Percentiles rank a stretch among this genome's conserved stretches.
Evolutionary conservation across 2,797 vertebrate genomes (phyloP).

Genomic region (Rhinogobio ventralis): DNA sequence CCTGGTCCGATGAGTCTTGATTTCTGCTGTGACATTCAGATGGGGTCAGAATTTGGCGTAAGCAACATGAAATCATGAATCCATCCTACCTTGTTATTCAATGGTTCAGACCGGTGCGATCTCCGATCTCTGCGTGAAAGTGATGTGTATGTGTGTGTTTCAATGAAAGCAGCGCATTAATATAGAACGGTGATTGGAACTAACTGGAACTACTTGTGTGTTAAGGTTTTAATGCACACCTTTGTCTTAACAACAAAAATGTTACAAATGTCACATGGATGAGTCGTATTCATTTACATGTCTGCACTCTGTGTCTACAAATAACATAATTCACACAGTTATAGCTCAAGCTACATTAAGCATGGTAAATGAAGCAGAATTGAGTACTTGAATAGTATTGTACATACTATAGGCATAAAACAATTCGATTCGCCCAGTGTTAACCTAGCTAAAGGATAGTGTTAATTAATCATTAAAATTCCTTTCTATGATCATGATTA

Average conservation of each 20-base stretch:
- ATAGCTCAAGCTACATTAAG: background rate
- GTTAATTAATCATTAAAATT: background rate
- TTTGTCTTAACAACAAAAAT: background rate
- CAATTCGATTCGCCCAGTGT: background rate
- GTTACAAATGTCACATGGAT: background rate
- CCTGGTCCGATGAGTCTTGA: background rate
- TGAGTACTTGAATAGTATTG: background rate
- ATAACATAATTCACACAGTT: background rate
- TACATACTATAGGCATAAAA: background rate
- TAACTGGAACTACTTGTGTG: no score
- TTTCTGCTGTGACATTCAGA: background rate
- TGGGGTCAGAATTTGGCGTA: slow-evolving; percentile 51
- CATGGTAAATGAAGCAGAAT: background rate
- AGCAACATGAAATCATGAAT: slow-evolving; percentile 53
- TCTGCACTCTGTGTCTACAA: background rate
- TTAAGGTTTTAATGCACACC: no score
- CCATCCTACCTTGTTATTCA: background rate
- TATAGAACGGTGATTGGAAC: no score
- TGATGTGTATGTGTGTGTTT: background rate
- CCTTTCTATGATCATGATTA: background rate
- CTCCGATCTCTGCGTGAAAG: background rate
- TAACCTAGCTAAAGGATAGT: background rate
- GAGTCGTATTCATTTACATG: background rate
- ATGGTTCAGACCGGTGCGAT: background rate
- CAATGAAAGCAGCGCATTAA: background rate